These are phyloP conservation scores for Euzetes globulus DNA, from an alignment of 2,888 invertebrate species.

Conservation along the genomic window DNA sequence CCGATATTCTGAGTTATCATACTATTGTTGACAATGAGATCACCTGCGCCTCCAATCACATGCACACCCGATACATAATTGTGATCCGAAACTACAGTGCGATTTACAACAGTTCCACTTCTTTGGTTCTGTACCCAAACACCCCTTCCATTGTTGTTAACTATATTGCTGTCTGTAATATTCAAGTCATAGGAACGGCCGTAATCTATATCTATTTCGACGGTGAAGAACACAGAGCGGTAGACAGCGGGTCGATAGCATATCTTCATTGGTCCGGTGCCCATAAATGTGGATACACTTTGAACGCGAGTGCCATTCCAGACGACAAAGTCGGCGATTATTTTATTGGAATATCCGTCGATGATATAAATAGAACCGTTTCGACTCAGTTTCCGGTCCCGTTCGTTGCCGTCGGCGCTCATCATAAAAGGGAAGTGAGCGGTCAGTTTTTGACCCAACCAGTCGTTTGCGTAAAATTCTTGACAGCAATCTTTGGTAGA, in stretches of 20 bases:
- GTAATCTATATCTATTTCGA: constrained; percentile 55
- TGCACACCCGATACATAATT: constrained; percentile 83
- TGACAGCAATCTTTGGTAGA: constrained; percentile 43
- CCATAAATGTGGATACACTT: constrained; percentile 66
- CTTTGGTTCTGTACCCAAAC: constrained; percentile 83
- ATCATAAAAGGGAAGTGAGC: constrained; percentile 73
- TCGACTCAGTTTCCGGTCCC: constrained; percentile 6
- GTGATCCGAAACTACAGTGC: constrained; percentile 73
- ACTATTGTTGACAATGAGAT: constrained; percentile 85
- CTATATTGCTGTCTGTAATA: constrained; percentile 71
- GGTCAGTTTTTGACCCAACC: constrained; percentile 66
- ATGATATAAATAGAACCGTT: constrained; percentile 40
- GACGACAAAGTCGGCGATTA: constrained; percentile 63
- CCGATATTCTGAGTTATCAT: constrained; percentile 82
- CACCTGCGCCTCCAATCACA: constrained; percentile 80
- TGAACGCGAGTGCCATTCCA: constrained; percentile 80
- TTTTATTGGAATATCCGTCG: constrained; percentile 54
- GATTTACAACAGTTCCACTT: constrained; percentile 75
- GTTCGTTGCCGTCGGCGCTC: constrained; percentile 49
- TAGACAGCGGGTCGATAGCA: constrained; percentile 66
- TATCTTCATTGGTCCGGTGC: constrained; percentile 65
- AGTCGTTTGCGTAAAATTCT: constrained; percentile 30
- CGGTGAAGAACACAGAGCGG: constrained; percentile 65
- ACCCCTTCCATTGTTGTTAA: constrained; percentile 89
- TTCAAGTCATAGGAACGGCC: constrained; percentile 74